Conservation (phyloP, 2,113 vertebrate genomes). For the Xenopus tropicalis region UCB_Xtro_10.0 CM004447.2:5864001-5864500, state of each 20-base stretch:
- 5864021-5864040: not conserved
- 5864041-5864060: slow-evolving; percentile 13
- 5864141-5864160: not conserved
- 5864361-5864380: too few relatives aligned
- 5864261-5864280: too few relatives aligned
- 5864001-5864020: not conserved
- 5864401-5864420: too few relatives aligned
- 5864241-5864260: not conserved
- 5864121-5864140: slow-evolving; percentile 1
- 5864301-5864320: too few relatives aligned
- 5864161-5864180: not conserved
- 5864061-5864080: not conserved
- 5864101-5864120: slow-evolving; percentile 6
- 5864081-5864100: too few relatives aligned
- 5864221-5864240: slow-evolving; percentile 20
- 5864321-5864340: too few relatives aligned
- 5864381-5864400: too few relatives aligned
- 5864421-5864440: not conserved
- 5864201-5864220: slow-evolving; percentile 6
- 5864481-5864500: slow-evolving; percentile 58
- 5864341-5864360: too few relatives aligned
- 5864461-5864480: not conserved
- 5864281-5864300: too few relatives aligned
- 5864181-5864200: not conserved
- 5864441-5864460: not conserved